A percentile compares a stretch with the other conserved stretches of the same genome.
Evolutionary conservation across 2,113 vertebrate genomes (phyloP).

Genomic region (Corapipo altera): DNA sequence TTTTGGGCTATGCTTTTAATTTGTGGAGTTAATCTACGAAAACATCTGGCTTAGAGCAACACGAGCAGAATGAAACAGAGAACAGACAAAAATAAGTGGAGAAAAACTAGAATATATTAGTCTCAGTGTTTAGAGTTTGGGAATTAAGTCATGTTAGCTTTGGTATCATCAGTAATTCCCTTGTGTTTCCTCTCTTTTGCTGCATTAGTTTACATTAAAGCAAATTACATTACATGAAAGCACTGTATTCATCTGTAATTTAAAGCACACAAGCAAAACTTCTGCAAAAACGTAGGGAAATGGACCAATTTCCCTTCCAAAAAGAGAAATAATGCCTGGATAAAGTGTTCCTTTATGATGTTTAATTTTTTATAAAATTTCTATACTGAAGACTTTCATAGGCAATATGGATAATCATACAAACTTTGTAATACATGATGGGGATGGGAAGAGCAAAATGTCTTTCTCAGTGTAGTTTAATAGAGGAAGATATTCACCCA

Average conservation of each 20-base stretch:
- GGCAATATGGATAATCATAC: background rate
- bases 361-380: background rate
- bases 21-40: background rate
- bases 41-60: background rate
- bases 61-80: background rate
- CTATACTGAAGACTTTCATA: background rate
- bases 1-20: background rate
- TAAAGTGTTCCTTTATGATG: background rate
- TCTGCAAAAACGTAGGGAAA: background rate
- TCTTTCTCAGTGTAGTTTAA: background rate
- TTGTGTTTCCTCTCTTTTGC: background rate
- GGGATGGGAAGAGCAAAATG: background rate
- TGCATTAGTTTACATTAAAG: background rate
- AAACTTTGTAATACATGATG: background rate
- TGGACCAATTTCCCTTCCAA: background rate
- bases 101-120: background rate
- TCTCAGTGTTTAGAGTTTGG: background rate
- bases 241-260: background rate
- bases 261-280: background rate
- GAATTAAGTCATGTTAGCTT: background rate
- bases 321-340: background rate
- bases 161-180: background rate
- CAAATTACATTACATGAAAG: background rate
- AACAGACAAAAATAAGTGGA: background rate
- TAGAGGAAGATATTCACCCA: background rate